Evolutionary conservation across 2,113 vertebrate species (phyloP).

Genomic region (Azemiops feae): DNA sequence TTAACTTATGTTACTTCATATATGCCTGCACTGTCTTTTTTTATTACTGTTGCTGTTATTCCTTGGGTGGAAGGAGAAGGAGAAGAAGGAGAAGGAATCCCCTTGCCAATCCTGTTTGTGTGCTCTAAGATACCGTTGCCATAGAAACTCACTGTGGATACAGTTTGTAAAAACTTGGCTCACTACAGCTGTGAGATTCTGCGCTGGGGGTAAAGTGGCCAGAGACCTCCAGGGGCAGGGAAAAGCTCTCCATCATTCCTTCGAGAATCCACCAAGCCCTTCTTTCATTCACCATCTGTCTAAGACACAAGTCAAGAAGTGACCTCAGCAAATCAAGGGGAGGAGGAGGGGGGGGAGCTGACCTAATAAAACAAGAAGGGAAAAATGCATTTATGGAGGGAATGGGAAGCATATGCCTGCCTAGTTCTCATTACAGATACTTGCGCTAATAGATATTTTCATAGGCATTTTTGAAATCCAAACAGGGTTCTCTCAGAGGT

Average conservation of each 20-base stretch:
- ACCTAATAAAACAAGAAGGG: conserved; percentile 32
- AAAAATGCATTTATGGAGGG: not conserved
- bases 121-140: conserved; percentile 74
- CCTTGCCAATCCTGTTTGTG: conserved; percentile 70
- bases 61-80: conserved; percentile 56
- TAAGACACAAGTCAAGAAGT: conserved; percentile 51
- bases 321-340: conserved; percentile 57
- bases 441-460: conserved; percentile 9
- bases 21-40: conserved; percentile 47
- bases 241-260: conserved; percentile 66
- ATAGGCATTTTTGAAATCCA: not conserved
- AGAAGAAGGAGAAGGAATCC: conserved; percentile 29
- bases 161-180: conserved; percentile 75
- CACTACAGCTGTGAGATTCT: conserved; percentile 51
- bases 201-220: conserved; percentile 53
- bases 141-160: conserved; percentile 76
- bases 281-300: conserved; percentile 70
- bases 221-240: conserved; percentile 60
- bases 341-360: conserved; percentile 5
- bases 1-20: conserved; percentile 8
- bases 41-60: conserved; percentile 57
- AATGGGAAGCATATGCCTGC: conserved; percentile 43
- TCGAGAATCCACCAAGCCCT: conserved; percentile 65
- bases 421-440: conserved; percentile 30
- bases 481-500: not conserved